Conservation (phyloP, 2,113 vertebrate species). For the Oncorhynchus mykiss region DNA sequence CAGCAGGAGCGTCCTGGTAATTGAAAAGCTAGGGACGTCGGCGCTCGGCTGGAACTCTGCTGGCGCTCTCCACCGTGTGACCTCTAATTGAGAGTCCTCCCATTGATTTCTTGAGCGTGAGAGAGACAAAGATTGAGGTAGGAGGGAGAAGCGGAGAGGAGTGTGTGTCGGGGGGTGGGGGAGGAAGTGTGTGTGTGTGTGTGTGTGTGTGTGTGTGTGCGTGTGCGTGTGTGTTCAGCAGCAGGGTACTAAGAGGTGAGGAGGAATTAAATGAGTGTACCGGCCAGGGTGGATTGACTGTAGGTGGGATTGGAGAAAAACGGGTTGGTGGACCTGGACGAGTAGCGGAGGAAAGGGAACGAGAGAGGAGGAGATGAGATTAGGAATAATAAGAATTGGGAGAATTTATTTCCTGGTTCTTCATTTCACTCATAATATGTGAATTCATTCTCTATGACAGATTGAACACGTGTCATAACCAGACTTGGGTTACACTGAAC, state of each 20-base stretch:
- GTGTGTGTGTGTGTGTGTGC: background rate
- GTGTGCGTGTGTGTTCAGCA: background rate
- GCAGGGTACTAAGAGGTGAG: slow-evolving; percentile 8
- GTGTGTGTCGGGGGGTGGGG: background rate
- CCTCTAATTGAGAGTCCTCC: slow-evolving; percentile 71
- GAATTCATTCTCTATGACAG: too few species aligned
- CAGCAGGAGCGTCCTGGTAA: slow-evolving; percentile 67
- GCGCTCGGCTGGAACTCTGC: slow-evolving; percentile 16
- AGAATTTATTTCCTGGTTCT: background rate
- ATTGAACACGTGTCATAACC: too few species aligned
- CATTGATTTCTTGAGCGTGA: slow-evolving; percentile 66
- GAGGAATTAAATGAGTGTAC: slow-evolving; percentile 23
- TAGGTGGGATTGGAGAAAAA: background rate
- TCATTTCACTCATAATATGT: too few species aligned
- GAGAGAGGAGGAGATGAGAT: background rate
- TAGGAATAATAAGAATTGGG: slow-evolving; percentile 19
- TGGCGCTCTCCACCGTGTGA: slow-evolving; percentile 58
- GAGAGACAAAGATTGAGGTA: background rate
- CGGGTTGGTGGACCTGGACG: background rate
- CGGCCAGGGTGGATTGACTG: slow-evolving; percentile 16
- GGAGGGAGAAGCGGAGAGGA: background rate
- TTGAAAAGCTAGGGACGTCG: slow-evolving; percentile 71
- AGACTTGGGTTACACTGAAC: too few species aligned
- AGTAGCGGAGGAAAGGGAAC: slow-evolving; percentile 7
- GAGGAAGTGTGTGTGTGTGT: slow-evolving; percentile 6